A percentile compares a stretch with the other conserved stretches of the same genome.
Conservation (phyloP, 2,888 invertebrate genomes). For the Magallana nippona region DNA sequence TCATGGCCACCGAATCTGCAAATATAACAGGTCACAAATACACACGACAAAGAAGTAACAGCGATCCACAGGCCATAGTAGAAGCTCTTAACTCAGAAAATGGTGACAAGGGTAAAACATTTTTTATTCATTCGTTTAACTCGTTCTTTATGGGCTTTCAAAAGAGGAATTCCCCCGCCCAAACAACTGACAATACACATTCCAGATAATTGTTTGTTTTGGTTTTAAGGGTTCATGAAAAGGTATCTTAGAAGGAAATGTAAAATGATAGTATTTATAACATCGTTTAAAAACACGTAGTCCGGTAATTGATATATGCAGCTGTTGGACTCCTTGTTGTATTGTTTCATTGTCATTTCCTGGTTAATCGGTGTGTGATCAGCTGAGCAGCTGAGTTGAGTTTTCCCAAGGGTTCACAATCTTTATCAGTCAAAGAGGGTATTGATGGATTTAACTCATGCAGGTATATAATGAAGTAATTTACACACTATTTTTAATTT, state of each 20-base stretch:
- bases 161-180: constrained; percentile 10
- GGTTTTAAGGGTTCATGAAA: constrained; percentile 1
- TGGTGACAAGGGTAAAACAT: constrained; percentile 56
- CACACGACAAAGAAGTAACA: constrained; percentile 69
- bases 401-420: not conserved
- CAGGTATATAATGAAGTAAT: not conserved
- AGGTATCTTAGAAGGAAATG: not conserved
- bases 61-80: constrained; percentile 67
- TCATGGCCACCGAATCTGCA: constrained; percentile 77
- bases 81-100: constrained; percentile 56
- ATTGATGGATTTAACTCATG: not conserved
- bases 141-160: not conserved
- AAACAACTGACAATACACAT: constrained; percentile 29
- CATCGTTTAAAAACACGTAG: not conserved
- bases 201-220: constrained; percentile 28
- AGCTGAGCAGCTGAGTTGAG: constrained; percentile 25
- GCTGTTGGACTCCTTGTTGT: not conserved
- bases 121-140: not conserved
- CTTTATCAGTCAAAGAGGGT: not conserved
- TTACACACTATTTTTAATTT: too few relatives aligned
- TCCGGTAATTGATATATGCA: not conserved
- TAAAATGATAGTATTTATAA: not conserved
- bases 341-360: constrained; percentile 17
- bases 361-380: not conserved
- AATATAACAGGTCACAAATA: constrained; percentile 62